A percentile compares a stretch with the other conserved stretches of the same genome.
These are phyloP conservation scores for Notospermus geniculatus DNA, from an alignment of 1,140 invertebrate species.

Conservation along the genomic window DNA sequence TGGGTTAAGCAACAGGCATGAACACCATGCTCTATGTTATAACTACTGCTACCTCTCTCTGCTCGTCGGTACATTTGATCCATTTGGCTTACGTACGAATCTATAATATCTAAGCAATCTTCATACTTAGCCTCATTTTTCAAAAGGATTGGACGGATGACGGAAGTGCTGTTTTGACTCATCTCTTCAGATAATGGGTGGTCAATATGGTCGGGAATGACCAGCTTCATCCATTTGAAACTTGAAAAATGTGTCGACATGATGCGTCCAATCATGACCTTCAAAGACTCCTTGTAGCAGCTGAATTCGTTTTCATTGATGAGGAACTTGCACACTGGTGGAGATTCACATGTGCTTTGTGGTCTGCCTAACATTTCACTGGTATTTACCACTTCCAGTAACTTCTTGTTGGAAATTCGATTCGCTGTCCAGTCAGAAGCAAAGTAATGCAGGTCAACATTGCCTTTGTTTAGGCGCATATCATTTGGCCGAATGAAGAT, in stretches of 20 bases:
- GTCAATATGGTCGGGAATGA: not conserved
- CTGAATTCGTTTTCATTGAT: not conserved
- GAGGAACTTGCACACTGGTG: not conserved
- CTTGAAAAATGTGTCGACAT: not conserved
- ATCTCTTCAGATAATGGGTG: not conserved
- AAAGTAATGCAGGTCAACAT: conserved; percentile 8
- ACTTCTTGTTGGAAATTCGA: not conserved
- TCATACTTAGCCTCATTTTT: conserved; percentile 3
- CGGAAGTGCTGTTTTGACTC: not conserved
- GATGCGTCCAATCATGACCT: not conserved
- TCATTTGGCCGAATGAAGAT: no score
- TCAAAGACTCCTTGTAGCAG: not conserved
- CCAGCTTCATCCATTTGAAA: not conserved
- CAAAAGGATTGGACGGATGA: not conserved
- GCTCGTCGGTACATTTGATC: not conserved
- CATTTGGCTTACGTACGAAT: not conserved
- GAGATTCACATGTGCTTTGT: not conserved
- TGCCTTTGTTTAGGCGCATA: no score
- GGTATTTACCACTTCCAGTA: no score
- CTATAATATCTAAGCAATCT: not conserved
- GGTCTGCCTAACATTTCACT: no score
- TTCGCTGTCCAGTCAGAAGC: conserved; percentile 4
- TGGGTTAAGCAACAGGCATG: no score
- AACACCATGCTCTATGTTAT: not conserved
- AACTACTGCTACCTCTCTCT: not conserved